These are phyloP conservation scores for Morone chrysops DNA, from an alignment of 2,113 vertebrate species.

Conservation along the genomic window DNA sequence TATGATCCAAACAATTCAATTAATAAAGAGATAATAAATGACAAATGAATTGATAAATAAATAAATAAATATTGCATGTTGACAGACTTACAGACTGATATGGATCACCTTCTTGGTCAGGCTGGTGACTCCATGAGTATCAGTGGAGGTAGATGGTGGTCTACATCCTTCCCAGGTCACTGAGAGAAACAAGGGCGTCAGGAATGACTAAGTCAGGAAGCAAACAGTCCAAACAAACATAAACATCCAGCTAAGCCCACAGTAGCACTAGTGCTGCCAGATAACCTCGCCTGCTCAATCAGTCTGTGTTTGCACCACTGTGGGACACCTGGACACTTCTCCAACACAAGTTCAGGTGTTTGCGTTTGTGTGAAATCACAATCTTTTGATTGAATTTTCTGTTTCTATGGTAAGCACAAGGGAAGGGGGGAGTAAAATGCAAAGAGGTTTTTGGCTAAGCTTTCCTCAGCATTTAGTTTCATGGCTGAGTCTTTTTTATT, in stretches of 20 bases:
- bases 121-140: neutral
- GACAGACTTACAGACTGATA: neutral
- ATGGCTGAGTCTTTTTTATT: neutral
- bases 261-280: neutral
- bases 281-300: neutral
- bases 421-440: neutral
- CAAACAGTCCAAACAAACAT: neutral
- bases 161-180: neutral
- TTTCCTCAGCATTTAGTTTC: neutral
- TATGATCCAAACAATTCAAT: neutral
- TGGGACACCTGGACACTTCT: neutral
- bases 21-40: no score
- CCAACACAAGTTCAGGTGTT: neutral
- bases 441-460: neutral
- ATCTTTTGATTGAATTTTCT: neutral
- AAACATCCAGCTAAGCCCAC: neutral
- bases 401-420: neutral
- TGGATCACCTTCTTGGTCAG: neutral
- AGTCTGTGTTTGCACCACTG: neutral
- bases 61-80: neutral
- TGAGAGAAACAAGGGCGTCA: neutral
- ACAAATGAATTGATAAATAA: no score
- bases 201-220: neutral
- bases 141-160: neutral
- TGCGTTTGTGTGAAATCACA: neutral